Evolutionary conservation across 2,113 vertebrate species (phyloP).

Genomic region (Mobula hypostoma): DNA sequence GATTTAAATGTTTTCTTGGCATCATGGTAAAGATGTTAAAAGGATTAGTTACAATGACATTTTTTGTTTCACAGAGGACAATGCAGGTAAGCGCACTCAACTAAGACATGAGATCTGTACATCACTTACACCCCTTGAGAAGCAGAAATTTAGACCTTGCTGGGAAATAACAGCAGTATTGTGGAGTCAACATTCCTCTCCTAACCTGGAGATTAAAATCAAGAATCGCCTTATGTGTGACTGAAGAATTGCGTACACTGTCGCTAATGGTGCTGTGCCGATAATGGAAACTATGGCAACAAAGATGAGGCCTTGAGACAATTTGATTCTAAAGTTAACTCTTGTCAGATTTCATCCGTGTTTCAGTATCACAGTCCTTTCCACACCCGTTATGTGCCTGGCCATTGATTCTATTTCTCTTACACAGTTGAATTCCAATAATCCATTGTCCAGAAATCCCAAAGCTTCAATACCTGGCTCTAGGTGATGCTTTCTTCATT

Average conservation of each 20-base stretch:
- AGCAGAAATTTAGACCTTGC: background rate
- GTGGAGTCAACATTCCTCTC: background rate
- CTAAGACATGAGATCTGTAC: background rate
- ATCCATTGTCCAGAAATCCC: too few relatives aligned
- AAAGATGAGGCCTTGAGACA: background rate
- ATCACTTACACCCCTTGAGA: background rate
- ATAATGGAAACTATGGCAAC: background rate
- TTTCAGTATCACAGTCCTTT: background rate
- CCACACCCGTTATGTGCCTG: background rate
- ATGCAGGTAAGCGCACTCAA: background rate
- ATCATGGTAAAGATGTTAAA: background rate
- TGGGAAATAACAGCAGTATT: background rate
- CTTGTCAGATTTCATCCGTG: background rate
- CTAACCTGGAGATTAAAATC: background rate
- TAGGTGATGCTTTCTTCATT: too few relatives aligned
- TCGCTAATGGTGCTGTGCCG: background rate
- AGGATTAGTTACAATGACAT: background rate
- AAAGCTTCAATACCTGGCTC: too few relatives aligned
- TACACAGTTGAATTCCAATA: too few relatives aligned
- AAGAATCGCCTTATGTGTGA: background rate
- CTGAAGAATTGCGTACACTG: background rate
- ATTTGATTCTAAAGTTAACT: background rate
- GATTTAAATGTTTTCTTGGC: background rate
- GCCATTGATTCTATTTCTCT: background rate
- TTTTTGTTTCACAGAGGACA: background rate